Percentiles rank a stretch among this genome's conserved stretches.
phyloP scores from a whole-genome alignment of 2,888 invertebrate genomes.

The Epicampocera succincta region DNA sequence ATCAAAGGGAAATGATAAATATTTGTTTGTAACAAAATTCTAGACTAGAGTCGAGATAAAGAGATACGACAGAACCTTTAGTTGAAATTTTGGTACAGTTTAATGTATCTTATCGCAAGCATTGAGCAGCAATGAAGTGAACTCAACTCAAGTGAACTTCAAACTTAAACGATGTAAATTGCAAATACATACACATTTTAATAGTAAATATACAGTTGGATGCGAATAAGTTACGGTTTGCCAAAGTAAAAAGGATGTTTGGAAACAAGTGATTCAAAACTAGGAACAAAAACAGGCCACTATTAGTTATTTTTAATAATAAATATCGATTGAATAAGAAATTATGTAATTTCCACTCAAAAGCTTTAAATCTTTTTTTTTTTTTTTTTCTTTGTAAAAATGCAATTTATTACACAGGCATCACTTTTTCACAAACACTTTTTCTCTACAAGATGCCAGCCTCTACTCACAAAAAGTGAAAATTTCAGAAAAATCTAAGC shows the following conservation, averaged over 20 bases:
- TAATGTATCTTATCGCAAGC: background rate
- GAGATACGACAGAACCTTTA: background rate
- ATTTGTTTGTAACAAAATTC: conserved; percentile 22
- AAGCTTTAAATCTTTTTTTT: too few species aligned
- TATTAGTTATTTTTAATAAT: too few species aligned
- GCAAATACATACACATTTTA: conserved; percentile 6
- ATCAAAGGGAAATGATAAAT: conserved; percentile 49
- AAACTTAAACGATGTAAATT: background rate
- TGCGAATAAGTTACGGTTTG: background rate
- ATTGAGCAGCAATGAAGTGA: conserved; percentile 1
- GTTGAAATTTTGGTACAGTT: background rate
- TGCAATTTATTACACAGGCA: too few species aligned
- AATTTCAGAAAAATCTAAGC: too few species aligned
- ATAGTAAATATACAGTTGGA: background rate
- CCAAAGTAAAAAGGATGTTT: background rate
- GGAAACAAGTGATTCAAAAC: too few species aligned
- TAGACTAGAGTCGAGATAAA: background rate
- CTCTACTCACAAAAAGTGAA: too few species aligned
- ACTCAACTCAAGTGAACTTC: background rate
- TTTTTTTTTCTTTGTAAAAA: too few species aligned
- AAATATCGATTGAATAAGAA: too few species aligned
- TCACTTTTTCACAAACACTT: too few species aligned
- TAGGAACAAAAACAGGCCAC: too few species aligned
- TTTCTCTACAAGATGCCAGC: too few species aligned
- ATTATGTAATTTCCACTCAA: too few species aligned